Percentiles rank a stretch among this genome's conserved stretches.
These are phyloP conservation scores for Gnatocerus cornutus DNA, from an alignment of 2,888 invertebrate species.

Conservation along the genomic window DNA sequence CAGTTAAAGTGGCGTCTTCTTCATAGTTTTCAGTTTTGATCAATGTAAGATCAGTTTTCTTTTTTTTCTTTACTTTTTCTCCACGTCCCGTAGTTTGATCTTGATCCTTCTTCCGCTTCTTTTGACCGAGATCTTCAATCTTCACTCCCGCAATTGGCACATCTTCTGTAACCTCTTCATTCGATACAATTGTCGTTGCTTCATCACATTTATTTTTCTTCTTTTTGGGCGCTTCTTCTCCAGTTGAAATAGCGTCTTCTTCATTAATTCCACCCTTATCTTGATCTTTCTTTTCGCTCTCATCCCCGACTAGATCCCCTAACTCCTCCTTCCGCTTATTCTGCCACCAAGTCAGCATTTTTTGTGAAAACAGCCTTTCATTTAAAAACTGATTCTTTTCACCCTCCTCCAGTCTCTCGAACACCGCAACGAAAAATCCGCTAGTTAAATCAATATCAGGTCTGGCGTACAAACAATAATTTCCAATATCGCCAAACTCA, in stretches of 20 bases:
- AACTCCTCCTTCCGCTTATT: conserved; percentile 32
- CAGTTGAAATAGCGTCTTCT: no score
- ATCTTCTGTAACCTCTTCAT: no score
- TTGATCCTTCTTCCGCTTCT: conserved; percentile 6
- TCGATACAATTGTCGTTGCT: no score
- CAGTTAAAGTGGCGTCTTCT: background rate
- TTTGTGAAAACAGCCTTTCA: conserved; percentile 51
- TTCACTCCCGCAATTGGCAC: no score
- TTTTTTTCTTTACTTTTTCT: no score
- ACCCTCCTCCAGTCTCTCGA: conserved; percentile 78
- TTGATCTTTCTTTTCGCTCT: no score
- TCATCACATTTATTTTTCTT: no score
- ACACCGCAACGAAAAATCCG: conserved; percentile 96
- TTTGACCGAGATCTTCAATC: background rate
- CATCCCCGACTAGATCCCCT: no score
- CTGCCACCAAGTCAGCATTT: conserved; percentile 6
- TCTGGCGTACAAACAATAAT: conserved; percentile 85
- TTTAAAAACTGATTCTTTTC: conserved; percentile 64
- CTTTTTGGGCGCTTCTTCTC: background rate
- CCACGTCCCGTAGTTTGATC: no score
- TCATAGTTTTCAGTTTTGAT: background rate
- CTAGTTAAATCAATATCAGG: conserved; percentile 87
- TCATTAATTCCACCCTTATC: no score
- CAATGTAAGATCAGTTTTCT: no score
- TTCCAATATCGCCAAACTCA: conserved; percentile 79